Base-by-base conservation (phyloP, 2,113 vertebrate species). In the Microcebus tavaratra region DNA sequence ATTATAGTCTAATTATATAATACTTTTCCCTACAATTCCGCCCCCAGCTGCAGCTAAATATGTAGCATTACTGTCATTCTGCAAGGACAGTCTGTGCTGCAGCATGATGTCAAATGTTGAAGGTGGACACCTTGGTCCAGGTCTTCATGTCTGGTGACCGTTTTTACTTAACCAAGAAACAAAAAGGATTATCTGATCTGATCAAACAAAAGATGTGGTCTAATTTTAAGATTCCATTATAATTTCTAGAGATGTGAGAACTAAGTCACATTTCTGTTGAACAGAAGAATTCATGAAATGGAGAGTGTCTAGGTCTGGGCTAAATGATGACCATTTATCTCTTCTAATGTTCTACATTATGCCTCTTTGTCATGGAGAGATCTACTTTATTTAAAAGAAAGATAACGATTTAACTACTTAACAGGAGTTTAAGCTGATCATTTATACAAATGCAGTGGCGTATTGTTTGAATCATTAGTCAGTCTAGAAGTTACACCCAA, bases 1-100 rank as follows among this genome's bases (percentile, higher is more conserved):
- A 98, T 98, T 97, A 84, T 91, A 96, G 93, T 85, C 92, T 97
- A 96, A 98, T 97, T 98, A 98, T 96, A 61, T 97, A 98, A 98
- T 89, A 89, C 89, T 96, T 95, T 94, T 36, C 89, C 92, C 93
- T 97, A 95, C 86, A 97, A 68, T 97, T 76, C 97, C 91, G 1
- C 98, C 97, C 95, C 94, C 98, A 94, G 95, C 96, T 97, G 55
- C 89, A 96, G 96, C 98, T 97, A 96, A 97, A 97, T 98, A 50
- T 87, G 97, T 97, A 90, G 39, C 89, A 73, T 29, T 39, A 31
- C 86, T 76, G 90, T 86, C 79, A 78, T 94, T 96, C 75, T 87
- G 70, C 91, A 96, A 81, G 96, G 97, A 90, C 91, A 94, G 23
- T 42, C 79, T 93, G 89, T 86, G 3, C 57, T 45, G 36, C 18